Percentiles rank a stretch among this genome's conserved stretches.
These are phyloP conservation scores for Zaprionus lachaisei DNA, from an alignment of 1,140 invertebrate genomes.

Conservation along the genomic window DNA sequence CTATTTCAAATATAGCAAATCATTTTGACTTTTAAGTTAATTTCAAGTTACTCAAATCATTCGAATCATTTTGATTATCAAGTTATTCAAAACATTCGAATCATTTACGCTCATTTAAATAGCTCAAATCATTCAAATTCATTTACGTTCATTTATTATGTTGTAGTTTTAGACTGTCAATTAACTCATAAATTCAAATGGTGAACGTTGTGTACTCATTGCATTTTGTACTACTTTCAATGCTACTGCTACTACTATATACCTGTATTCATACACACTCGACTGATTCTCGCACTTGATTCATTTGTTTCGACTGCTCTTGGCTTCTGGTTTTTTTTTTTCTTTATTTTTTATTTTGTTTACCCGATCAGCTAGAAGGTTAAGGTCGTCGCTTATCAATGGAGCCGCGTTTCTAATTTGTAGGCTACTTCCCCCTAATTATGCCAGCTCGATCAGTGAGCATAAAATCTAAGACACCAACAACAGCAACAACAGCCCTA, in stretches of 20 bases:
- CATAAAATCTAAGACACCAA: constrained; percentile 79
- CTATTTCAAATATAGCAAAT: background rate
- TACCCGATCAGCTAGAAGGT: constrained; percentile 27
- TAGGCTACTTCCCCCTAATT: constrained; percentile 36
- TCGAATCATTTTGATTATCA: background rate
- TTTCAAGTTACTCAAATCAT: background rate
- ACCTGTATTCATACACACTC: constrained; percentile 13
- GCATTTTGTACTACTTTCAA: background rate
- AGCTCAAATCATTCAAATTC: background rate
- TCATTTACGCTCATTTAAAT: background rate
- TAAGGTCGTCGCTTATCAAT: constrained; percentile 44
- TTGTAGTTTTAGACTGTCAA: background rate
- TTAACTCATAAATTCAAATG: background rate
- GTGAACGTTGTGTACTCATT: constrained; percentile 1
- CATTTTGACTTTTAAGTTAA: background rate
- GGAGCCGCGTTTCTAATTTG: constrained; percentile 45
- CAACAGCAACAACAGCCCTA: constrained; percentile 61
- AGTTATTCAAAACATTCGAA: background rate
- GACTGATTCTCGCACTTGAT: constrained; percentile 20
- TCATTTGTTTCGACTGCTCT: constrained; percentile 4
- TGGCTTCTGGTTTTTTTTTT: background rate
- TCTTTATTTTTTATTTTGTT: background rate
- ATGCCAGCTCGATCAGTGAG: constrained; percentile 65
- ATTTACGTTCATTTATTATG: background rate
- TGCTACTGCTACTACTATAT: background rate